phyloP scores from a whole-genome alignment of 2,888 invertebrate genomes.

The Drosophila limbata region DNA sequence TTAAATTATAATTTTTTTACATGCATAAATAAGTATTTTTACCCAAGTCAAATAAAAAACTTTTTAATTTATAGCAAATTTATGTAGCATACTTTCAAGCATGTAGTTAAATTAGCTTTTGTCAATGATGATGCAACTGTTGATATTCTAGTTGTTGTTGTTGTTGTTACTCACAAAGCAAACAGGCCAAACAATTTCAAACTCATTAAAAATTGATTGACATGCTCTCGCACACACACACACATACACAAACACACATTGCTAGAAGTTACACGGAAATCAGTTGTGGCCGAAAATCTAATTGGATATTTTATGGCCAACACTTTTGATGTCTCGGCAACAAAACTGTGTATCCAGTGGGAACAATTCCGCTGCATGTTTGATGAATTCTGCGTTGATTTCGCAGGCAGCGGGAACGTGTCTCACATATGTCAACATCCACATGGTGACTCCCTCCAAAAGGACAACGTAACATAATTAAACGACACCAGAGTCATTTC shows the following conservation, averaged over 20 bases:
- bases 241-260: constrained; percentile 15
- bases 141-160: constrained; percentile 1
- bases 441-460: constrained; percentile 39
- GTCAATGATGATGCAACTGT: constrained; percentile 19
- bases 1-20: no score
- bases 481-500: constrained; percentile 61
- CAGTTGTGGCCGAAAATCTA: constrained; percentile 69
- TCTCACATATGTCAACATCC: constrained; percentile 64
- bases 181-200: constrained; percentile 75
- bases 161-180: constrained; percentile 15
- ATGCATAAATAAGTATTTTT: not conserved
- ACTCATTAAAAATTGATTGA: constrained; percentile 83
- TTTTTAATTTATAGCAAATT: constrained; percentile 3
- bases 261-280: constrained; percentile 47
- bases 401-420: constrained; percentile 16
- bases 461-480: constrained; percentile 77
- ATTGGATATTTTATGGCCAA: constrained; percentile 80
- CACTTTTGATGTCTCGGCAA: constrained; percentile 66
- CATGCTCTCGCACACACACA: constrained; percentile 39
- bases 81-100: constrained; percentile 20
- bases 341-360: constrained; percentile 49
- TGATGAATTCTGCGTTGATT: constrained; percentile 70
- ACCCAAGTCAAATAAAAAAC: not conserved
- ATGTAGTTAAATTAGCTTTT: constrained; percentile 44
- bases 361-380: constrained; percentile 76